Evolutionary conservation across 1,140 invertebrate genomes (phyloP).

Genomic region (Drosophila navojoa): DNA sequence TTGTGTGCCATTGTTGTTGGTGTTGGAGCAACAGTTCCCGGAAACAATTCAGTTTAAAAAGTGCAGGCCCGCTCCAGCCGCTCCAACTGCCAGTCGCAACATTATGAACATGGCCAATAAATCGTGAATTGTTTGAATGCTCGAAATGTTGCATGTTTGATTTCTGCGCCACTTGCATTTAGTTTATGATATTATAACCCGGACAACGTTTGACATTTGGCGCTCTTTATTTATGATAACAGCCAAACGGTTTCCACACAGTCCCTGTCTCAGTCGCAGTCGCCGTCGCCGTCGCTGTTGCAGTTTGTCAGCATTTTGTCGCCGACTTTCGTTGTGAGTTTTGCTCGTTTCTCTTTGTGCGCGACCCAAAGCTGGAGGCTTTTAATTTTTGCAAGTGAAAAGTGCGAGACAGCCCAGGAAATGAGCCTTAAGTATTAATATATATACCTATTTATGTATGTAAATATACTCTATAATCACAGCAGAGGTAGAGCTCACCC

Average conservation of each 20-base stretch:
- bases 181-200: conserved; percentile 75
- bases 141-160: conserved; percentile 69
- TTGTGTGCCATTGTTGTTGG: conserved; percentile 66
- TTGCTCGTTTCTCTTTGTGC: conserved; percentile 13
- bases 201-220: conserved; percentile 75
- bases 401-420: conserved; percentile 53
- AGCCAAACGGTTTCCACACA: conserved; percentile 42
- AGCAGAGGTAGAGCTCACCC: not conserved
- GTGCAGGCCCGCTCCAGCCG: conserved; percentile 22
- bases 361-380: conserved; percentile 74
- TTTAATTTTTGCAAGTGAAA: conserved; percentile 45
- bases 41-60: conserved; percentile 80
- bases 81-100: conserved; percentile 29
- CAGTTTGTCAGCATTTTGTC: conserved; percentile 81
- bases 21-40: conserved; percentile 68
- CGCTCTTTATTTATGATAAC: conserved; percentile 79
- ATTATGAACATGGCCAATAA: conserved; percentile 74
- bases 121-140: conserved; percentile 75
- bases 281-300: not conserved
- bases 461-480: conserved; percentile 1
- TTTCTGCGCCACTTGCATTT: conserved; percentile 80
- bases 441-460: conserved; percentile 16
- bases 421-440: conserved; percentile 66
- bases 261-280: not conserved
- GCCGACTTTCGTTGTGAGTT: conserved; percentile 37